These are phyloP conservation scores for Ormyrus pomaceus DNA, from an alignment of 2,888 invertebrate species.

Conservation along the genomic window DNA sequence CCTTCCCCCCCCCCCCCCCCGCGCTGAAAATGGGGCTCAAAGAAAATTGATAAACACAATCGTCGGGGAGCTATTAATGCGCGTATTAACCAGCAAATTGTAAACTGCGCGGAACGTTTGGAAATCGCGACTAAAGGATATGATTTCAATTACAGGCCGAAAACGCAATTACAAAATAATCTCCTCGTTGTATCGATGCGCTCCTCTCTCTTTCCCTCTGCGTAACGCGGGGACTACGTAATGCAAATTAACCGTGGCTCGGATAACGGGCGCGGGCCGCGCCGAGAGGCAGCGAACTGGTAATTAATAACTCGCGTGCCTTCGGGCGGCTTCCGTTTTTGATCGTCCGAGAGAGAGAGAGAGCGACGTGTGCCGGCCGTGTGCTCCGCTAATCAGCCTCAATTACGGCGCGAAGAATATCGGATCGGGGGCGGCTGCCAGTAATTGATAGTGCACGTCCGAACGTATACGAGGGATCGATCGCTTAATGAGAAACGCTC, in stretches of 20 bases:
- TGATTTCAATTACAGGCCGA: conserved; percentile 28
- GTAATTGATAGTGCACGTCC: conserved; percentile 12
- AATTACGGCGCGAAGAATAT: conserved; percentile 12
- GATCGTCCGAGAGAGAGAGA: not conserved
- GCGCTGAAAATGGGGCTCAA: too few species aligned
- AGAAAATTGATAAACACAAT: too few species aligned
- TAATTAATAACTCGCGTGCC: conserved; percentile 42
- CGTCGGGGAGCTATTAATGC: too few species aligned
- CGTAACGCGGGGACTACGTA: not conserved
- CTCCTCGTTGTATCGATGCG: not conserved
- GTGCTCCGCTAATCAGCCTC: not conserved
- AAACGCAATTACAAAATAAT: conserved; percentile 49
- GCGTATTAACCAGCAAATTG: too few species aligned
- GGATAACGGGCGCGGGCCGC: not conserved
- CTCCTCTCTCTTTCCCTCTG: too few species aligned
- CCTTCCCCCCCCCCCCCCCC: too few species aligned
- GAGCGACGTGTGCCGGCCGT: too few species aligned
- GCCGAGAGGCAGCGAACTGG: conserved; percentile 7
- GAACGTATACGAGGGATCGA: too few species aligned
- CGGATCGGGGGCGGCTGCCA: not conserved
- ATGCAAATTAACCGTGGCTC: conserved; percentile 13
- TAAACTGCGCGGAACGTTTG: too few species aligned
- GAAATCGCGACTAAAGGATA: not conserved
- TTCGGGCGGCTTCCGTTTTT: conserved; percentile 20
- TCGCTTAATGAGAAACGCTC: too few species aligned